phyloP scores from a whole-genome alignment of 2,888 invertebrate species.

The Hirtodrosophila duncani region DNA sequence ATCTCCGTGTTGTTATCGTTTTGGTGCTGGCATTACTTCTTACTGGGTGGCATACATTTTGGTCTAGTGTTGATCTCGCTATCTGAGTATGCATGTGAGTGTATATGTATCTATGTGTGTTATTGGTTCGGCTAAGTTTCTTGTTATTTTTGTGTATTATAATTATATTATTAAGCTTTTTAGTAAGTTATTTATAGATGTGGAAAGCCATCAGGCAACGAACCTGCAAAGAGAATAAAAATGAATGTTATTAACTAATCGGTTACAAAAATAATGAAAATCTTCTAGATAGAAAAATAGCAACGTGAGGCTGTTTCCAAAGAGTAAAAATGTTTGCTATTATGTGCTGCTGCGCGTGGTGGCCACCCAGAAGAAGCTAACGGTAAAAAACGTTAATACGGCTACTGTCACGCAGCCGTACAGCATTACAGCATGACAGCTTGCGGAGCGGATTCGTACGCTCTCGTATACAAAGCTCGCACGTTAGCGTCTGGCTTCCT shows the following conservation, averaged over 20 bases:
- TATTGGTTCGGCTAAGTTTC: slow-evolving; percentile 13
- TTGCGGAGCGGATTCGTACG: too few species aligned
- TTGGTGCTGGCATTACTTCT: slow-evolving; percentile 18
- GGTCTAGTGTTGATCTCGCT: slow-evolving; percentile 18
- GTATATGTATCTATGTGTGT: slow-evolving; percentile 12
- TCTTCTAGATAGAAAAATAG: too few species aligned
- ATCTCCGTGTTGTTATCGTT: slow-evolving; percentile 31
- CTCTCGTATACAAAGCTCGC: too few species aligned
- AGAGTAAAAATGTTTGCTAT: too few species aligned
- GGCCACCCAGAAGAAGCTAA: too few species aligned
- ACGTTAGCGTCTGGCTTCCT: too few species aligned
- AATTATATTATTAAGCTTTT: slow-evolving; percentile 42
- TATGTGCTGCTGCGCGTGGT: too few species aligned
- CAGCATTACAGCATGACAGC: too few species aligned
- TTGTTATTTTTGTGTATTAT: slow-evolving; percentile 28
- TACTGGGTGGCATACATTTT: slow-evolving; percentile 9
- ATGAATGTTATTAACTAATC: not conserved
- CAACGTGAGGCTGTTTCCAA: too few species aligned
- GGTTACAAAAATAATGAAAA: too few species aligned
- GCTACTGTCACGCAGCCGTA: too few species aligned
- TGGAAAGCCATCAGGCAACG: slow-evolving; percentile 44
- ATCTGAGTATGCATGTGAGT: slow-evolving; percentile 17
- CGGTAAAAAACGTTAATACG: too few species aligned
- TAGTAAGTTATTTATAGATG: slow-evolving; percentile 44
- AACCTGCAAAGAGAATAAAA: slow-evolving; percentile 48